Base-by-base conservation (phyloP, 2,113 vertebrate species). In the Penelope pileata region DNA sequence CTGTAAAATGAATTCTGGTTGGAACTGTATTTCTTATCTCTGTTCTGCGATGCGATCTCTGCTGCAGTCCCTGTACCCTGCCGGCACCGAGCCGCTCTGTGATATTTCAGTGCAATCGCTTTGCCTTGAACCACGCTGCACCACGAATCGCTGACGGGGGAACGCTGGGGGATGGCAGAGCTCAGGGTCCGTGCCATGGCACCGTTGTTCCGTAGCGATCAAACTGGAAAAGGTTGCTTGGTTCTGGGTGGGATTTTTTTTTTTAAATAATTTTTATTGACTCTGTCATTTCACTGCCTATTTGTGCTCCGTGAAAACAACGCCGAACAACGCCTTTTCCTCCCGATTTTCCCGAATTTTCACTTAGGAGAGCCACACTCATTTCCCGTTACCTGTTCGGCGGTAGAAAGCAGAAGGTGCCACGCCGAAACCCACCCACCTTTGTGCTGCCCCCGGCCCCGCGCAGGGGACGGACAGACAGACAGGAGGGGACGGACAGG, bases 11-110 rank as follows among this genome's bases (percentile, higher is more conserved):
- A 89, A 92, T 78, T 60, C 14, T 58, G 63, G 60, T 91, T 96
- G 73, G 60, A 88, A 93, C 83, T 97, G 74, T 62, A 67, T 96
- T 96, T 93, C 94, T 88, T 76, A 59, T 95, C 88, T 95, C 73
- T 82, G 69, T 90, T 93, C 69, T 91, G 82, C 77, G 67, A 87
- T 86, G 94, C 88, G 22, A 77, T 91, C 93, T 87, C 60, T 74
- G 50, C 69, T 40, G 91, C 23, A 82, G 75, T 75, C 63, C 50
- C 50, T 91, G 86, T 87, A 95, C 83, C 81, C 88, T 86, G 97
- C 93, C 16, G 66, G 93, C 79, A 89, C 94, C 67, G 48, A 76
- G 24, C 96, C 69, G 3, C 75, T 90, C 90, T 93, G 78, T 67
- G 83, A 93, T 94, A 79, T 74, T 60, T 56, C 70, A 79, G 83